Conservation (phyloP, 1,140 invertebrate genomes). For the Chionoecetes opilio region DNA sequence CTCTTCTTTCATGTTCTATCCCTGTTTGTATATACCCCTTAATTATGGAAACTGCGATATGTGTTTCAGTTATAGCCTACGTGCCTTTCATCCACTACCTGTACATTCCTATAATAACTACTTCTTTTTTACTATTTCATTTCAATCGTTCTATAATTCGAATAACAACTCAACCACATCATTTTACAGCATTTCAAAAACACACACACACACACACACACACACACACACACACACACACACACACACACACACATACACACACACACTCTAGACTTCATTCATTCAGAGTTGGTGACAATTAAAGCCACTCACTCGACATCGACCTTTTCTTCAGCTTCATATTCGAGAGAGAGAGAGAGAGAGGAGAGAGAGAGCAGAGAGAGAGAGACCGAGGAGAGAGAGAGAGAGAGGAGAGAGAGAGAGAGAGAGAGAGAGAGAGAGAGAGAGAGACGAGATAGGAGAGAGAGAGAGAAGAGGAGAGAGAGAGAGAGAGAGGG, state of each 20-base stretch:
- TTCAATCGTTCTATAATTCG: too few relatives aligned
- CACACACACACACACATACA: slow-evolving; percentile 18
- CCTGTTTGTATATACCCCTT: neutral
- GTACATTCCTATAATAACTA: too few relatives aligned
- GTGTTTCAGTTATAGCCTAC: too few relatives aligned
- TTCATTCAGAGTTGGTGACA: neutral
- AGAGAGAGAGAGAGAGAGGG: slow-evolving; percentile 27
- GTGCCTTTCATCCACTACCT: too few relatives aligned
- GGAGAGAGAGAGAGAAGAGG: neutral
- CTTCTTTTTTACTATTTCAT: too few relatives aligned
- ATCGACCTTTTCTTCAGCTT: neutral
- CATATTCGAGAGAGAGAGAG: neutral
- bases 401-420: neutral
- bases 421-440: too few relatives aligned
- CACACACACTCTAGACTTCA: neutral
- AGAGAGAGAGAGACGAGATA: too few relatives aligned
- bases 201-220: neutral
- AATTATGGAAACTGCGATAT: too few relatives aligned
- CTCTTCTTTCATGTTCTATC: too few relatives aligned
- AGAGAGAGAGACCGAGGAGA: neutral
- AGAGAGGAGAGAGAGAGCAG: neutral
- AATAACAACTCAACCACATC: too few relatives aligned
- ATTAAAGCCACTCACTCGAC: slow-evolving; percentile 12
- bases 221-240: slow-evolving; percentile 14
- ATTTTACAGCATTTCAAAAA: too few relatives aligned